A percentile compares a stretch with the other conserved stretches of the same genome.
Evolutionary conservation across 2,888 invertebrate species (phyloP).

Genomic region (Orchesellides sinensis): DNA sequence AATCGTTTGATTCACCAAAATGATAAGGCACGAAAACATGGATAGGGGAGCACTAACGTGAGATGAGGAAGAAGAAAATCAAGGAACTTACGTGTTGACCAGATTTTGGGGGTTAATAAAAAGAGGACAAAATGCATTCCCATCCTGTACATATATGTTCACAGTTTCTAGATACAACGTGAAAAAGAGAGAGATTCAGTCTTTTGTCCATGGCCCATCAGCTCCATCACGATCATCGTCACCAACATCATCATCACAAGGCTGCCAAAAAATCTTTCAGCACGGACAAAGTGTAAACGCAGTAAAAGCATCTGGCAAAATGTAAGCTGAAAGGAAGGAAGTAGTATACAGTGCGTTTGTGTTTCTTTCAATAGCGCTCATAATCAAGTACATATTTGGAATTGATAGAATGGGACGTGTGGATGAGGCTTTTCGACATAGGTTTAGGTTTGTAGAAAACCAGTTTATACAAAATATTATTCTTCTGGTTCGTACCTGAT

Average conservation of each 20-base stretch:
- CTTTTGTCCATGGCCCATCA: constrained; percentile 52
- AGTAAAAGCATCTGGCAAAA: constrained; percentile 34
- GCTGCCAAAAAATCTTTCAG: constrained; percentile 61
- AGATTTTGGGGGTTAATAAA: constrained; percentile 26
- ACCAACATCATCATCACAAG: constrained; percentile 40
- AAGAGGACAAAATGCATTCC: constrained; percentile 9
- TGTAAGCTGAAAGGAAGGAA: constrained; percentile 21
- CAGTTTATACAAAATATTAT: no score
- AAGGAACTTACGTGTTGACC: not conserved
- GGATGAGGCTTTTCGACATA: not conserved
- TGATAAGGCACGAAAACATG: constrained; percentile 60
- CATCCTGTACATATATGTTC: constrained; percentile 8
- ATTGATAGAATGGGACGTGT: constrained; percentile 43
- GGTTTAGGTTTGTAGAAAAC: no score
- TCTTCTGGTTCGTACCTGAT: constrained; percentile 18
- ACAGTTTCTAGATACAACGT: no score
- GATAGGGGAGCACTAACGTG: constrained; percentile 57
- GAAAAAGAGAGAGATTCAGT: constrained; percentile 19
- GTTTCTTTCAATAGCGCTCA: constrained; percentile 33
- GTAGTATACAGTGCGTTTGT: not conserved
- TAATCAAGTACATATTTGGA: constrained; percentile 34
- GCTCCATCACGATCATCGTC: constrained; percentile 8
- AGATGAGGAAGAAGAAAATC: constrained; percentile 13
- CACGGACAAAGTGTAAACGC: constrained; percentile 1
- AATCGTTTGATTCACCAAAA: constrained; percentile 48